Evolutionary conservation across 2,888 invertebrate genomes (phyloP), one percentile per base, ranked within the genome.

Genomic region (Anthophora plumipes): DNA sequence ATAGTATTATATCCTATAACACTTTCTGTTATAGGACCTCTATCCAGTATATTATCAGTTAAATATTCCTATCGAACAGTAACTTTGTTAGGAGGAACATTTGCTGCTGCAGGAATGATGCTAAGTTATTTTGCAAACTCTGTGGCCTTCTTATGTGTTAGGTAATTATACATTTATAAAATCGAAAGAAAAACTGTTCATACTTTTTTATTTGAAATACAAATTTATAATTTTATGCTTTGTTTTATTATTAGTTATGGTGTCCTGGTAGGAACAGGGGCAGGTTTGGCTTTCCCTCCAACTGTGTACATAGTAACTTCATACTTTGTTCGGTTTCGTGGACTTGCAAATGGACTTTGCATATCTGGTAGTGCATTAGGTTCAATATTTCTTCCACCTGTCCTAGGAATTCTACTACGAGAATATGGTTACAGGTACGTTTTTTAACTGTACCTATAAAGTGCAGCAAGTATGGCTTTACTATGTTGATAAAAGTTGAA

Each of bases 281-380:
- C 97, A 0, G 98, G 98, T 0, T 94, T 98, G 11, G 96, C 97
- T 0, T 98, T 98, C 94, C 98, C 98, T 0, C 97, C 98, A 3
- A 98, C 98, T 0, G 97, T 98, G 48, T 97, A 98, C 93, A 97
- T 98, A 87, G 97, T 98, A 85, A 97, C 97, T 67, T 97, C 97
- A 77, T 98, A 98, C 94, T 98, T 98, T 93, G 96, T 97, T 55
- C 95, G 96, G 61, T 94, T 96, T 12, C 94, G 97, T 59, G 98
- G 98, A 0, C 94, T 98, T 17, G 98, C 98, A 57, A 98, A 98
- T 93, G 98, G 98, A 0, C 95, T 98, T 31, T 98, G 98, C 89
- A 97, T 98, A 94, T 97, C 97, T 0, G 98, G 98, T 20, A 97
- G 97, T 87, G 97, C 98, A 0, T 95, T 98, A 84, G 98, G 98